These are phyloP conservation scores for Heterotis niloticus DNA, from an alignment of 2,113 vertebrate species.

Conservation along the genomic window DNA sequence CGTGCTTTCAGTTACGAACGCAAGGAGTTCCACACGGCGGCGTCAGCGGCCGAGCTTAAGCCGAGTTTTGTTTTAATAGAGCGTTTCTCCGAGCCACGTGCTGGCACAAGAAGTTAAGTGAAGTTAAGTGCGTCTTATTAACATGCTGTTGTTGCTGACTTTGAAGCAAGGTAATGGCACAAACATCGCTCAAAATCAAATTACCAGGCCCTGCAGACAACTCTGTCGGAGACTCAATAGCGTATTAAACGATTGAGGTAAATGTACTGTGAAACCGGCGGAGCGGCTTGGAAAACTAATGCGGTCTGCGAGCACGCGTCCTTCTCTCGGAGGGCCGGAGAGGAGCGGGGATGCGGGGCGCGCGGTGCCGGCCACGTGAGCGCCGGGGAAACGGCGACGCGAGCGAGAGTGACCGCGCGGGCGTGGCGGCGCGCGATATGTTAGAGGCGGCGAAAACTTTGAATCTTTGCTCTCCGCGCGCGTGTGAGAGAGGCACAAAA, in stretches of 20 bases:
- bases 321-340: constrained; percentile 60
- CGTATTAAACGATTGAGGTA: constrained; percentile 72
- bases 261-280: constrained; percentile 73
- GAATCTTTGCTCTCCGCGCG: background rate
- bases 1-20: no score
- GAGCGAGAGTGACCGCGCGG: background rate
- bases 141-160: constrained; percentile 61
- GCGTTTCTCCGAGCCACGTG: constrained; percentile 38
- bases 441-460: constrained; percentile 13
- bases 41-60: background rate
- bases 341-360: constrained; percentile 33
- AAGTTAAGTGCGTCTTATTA: constrained; percentile 40
- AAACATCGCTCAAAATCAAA: constrained; percentile 83
- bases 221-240: constrained; percentile 68
- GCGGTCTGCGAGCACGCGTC: constrained; percentile 66
- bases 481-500: background rate
- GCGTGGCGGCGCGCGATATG: constrained; percentile 22
- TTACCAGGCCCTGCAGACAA: constrained; percentile 69
- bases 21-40: no score
- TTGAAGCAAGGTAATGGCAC: constrained; percentile 73
- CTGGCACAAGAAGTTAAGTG: constrained; percentile 38
- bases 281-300: constrained; percentile 65
- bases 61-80: constrained; percentile 17
- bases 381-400: constrained; percentile 14
- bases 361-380: constrained; percentile 34